Percentiles rank a stretch among this genome's conserved stretches.
Evolutionary conservation across 2,888 invertebrate species (phyloP).

Genomic region (Amorpha juglandis): DNA sequence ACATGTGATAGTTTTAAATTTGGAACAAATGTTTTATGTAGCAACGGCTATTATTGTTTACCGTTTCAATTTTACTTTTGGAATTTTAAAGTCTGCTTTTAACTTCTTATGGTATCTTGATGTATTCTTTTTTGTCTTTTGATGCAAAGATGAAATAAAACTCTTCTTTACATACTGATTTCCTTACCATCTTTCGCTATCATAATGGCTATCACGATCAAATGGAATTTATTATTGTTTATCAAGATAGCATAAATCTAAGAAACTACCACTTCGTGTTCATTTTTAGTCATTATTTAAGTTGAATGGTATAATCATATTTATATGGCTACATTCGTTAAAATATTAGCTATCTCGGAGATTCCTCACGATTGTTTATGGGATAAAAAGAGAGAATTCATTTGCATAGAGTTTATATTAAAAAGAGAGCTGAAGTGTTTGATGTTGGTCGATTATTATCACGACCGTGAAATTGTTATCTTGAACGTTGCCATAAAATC

Average conservation of each 20-base stretch:
- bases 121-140: too few species aligned
- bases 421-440: conserved; percentile 51
- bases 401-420: conserved; percentile 55
- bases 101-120: too few species aligned
- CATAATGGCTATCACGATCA: conserved; percentile 14
- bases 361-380: conserved; percentile 46
- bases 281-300: conserved; percentile 4
- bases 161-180: conserved; percentile 10
- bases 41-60: not conserved
- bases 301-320: not conserved
- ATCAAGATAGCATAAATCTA: conserved; percentile 7
- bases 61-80: not conserved
- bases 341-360: conserved; percentile 44
- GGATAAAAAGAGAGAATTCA: conserved; percentile 50
- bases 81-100: too few species aligned
- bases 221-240: conserved; percentile 1
- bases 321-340: conserved; percentile 18
- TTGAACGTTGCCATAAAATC: conserved; percentile 26
- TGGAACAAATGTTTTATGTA: not conserved
- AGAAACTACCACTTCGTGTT: not conserved
- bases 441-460: conserved; percentile 45
- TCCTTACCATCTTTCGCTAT: conserved; percentile 5
- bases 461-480: conserved; percentile 29
- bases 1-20: not conserved
- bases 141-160: not conserved